Evolutionary conservation across 2,888 invertebrate genomes (phyloP).

Genomic region (Dynastes tityus): DNA sequence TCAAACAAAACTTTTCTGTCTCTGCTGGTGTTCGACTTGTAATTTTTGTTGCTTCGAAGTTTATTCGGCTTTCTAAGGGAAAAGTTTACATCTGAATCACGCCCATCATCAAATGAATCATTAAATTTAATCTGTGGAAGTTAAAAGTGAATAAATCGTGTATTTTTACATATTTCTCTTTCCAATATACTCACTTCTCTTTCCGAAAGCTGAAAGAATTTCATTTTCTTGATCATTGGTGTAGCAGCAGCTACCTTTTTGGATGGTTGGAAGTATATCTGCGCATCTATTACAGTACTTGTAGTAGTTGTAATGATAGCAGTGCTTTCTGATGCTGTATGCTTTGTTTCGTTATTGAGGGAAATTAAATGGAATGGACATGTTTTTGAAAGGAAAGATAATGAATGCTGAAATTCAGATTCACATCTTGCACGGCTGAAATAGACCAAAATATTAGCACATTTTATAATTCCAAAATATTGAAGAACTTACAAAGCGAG

Average conservation of each 20-base stretch:
- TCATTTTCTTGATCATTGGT: not conserved
- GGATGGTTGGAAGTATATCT: not conserved
- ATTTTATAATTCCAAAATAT: too few relatives aligned
- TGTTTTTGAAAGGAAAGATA: not conserved
- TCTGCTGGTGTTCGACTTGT: too few relatives aligned
- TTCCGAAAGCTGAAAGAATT: slow-evolving; percentile 3
- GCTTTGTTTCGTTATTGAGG: not conserved
- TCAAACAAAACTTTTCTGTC: too few relatives aligned
- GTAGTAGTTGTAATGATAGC: not conserved
- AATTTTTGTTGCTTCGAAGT: too few relatives aligned
- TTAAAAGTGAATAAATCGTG: not conserved
- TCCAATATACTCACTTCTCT: not conserved
- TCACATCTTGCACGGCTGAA: not conserved
- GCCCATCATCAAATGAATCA: not conserved
- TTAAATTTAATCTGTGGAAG: not conserved
- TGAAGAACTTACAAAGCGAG: too few relatives aligned
- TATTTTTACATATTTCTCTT: not conserved
- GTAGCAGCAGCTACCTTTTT: not conserved
- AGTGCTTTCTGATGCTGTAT: too few relatives aligned
- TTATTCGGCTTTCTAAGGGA: too few relatives aligned
- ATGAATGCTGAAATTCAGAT: not conserved
- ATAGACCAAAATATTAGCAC: not conserved
- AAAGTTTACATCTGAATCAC: too few relatives aligned
- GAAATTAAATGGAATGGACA: not conserved
- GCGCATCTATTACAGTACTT: not conserved